Evolutionary conservation across 2,113 vertebrate species (phyloP).

Genomic region (Ictalurus furcatus): DNA sequence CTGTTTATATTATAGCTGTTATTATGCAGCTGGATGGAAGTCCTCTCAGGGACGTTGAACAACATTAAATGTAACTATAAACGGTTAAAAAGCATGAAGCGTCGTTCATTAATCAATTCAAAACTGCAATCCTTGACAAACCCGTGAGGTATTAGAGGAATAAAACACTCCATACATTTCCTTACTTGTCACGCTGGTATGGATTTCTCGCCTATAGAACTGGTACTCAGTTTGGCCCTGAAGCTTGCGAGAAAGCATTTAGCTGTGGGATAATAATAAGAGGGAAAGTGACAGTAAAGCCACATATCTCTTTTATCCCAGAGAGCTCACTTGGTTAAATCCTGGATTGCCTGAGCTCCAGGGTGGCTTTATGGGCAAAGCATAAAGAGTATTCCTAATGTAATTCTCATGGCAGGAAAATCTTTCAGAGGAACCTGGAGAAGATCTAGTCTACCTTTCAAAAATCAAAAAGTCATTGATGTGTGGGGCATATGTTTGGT

Average conservation of each 20-base stretch:
- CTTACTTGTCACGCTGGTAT: not conserved
- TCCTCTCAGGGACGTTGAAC: not conserved
- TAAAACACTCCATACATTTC: not conserved
- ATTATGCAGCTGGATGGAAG: not conserved
- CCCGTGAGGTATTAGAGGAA: not conserved
- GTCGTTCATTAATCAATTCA: not conserved
- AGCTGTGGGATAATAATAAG: constrained; percentile 26
- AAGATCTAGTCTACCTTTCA: not conserved
- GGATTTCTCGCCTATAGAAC: not conserved
- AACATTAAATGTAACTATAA: not conserved
- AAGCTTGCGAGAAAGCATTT: not conserved
- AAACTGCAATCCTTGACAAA: not conserved
- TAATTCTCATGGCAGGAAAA: constrained; percentile 40
- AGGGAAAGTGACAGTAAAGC: constrained; percentile 34
- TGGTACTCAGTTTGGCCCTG: constrained; percentile 1
- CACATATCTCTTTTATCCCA: constrained; percentile 6
- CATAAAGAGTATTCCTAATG: not conserved
- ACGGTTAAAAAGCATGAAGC: not conserved
- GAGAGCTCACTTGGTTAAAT: constrained; percentile 15
- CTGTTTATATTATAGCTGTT: not conserved
- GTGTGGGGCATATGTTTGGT: not conserved
- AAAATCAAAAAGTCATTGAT: not conserved
- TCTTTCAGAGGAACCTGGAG: not conserved
- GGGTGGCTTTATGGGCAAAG: constrained; percentile 24
- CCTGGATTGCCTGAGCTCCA: constrained; percentile 44